Conservation (phyloP, 2,797 vertebrate species). For the Syngnathus acus region DNA sequence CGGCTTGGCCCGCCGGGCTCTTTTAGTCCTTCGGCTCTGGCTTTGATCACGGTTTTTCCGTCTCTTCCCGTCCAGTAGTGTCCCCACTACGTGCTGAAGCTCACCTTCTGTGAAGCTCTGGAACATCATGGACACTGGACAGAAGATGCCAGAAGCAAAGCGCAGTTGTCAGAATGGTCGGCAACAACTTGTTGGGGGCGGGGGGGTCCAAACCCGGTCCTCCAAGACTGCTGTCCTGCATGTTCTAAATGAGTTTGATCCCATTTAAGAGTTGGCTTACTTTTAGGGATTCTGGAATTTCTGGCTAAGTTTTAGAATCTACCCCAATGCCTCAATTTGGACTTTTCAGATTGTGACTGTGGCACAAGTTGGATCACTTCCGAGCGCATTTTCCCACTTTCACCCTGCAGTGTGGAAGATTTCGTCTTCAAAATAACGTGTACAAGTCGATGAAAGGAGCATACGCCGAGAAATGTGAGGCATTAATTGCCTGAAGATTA, state of each 20-base stretch:
- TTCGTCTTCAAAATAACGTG: background rate
- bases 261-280: no score
- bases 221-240: no score
- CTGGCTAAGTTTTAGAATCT: no score
- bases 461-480: slow-evolving; percentile 36
- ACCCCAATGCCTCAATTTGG: no score
- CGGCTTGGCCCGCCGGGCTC: slow-evolving; percentile 73
- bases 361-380: no score
- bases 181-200: background rate
- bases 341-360: background rate
- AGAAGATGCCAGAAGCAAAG: background rate
- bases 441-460: background rate
- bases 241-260: no score
- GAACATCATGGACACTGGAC: slow-evolving; percentile 73
- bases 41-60: slow-evolving; percentile 57
- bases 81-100: slow-evolving; percentile 77
- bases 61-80: slow-evolving; percentile 73
- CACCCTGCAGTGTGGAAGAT: background rate
- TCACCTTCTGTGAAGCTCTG: slow-evolving; percentile 93
- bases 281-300: no score
- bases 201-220: no score
- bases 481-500: slow-evolving; percentile 40
- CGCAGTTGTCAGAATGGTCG: background rate
- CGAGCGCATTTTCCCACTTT: background rate
- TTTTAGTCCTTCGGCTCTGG: slow-evolving; percentile 74